Evolutionary conservation across 1,140 invertebrate species (phyloP).

Genomic region (Apis cerana): DNA sequence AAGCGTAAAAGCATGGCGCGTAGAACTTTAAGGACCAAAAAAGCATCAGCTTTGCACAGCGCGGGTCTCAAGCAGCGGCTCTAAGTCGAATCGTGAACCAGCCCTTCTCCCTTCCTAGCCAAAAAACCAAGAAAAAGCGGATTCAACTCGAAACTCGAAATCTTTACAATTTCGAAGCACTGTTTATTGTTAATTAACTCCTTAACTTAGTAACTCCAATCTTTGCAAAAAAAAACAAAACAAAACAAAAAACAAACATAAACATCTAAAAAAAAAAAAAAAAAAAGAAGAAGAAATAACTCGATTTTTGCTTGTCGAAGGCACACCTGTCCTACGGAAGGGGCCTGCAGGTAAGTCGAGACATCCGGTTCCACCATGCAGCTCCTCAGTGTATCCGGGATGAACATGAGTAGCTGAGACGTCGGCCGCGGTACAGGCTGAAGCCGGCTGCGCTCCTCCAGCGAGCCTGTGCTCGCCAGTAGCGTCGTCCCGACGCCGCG

Average conservation of each 20-base stretch:
- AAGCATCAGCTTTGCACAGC: neutral
- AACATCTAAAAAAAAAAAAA: neutral
- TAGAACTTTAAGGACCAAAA: neutral
- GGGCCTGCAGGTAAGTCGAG: slow-evolving; percentile 90
- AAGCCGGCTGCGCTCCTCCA: slow-evolving; percentile 55
- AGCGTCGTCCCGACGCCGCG: slow-evolving; percentile 49
- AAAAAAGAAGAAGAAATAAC: too few relatives aligned
- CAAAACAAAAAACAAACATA: neutral
- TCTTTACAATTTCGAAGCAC: too few relatives aligned
- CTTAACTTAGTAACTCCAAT: neutral
- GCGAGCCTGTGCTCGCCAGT: slow-evolving; percentile 22
- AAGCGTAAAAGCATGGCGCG: neutral
- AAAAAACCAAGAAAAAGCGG: neutral
- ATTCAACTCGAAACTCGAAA: neutral
- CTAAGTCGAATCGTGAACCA: too few relatives aligned
- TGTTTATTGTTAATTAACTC: too few relatives aligned
- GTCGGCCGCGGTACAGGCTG: slow-evolving; percentile 71
- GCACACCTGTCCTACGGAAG: slow-evolving; percentile 89
- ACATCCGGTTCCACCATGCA: slow-evolving; percentile 93
- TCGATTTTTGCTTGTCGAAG: neutral
- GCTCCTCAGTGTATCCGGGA: slow-evolving; percentile 89
- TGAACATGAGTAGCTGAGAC: slow-evolving; percentile 87
- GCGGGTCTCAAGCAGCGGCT: too few relatives aligned
- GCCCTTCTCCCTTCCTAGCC: too few relatives aligned
- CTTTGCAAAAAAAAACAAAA: neutral